Evolutionary conservation across 2,113 vertebrate species (phyloP), one percentile per base, ranked within the genome.

Genomic region (Catagonus wagneri): DNA sequence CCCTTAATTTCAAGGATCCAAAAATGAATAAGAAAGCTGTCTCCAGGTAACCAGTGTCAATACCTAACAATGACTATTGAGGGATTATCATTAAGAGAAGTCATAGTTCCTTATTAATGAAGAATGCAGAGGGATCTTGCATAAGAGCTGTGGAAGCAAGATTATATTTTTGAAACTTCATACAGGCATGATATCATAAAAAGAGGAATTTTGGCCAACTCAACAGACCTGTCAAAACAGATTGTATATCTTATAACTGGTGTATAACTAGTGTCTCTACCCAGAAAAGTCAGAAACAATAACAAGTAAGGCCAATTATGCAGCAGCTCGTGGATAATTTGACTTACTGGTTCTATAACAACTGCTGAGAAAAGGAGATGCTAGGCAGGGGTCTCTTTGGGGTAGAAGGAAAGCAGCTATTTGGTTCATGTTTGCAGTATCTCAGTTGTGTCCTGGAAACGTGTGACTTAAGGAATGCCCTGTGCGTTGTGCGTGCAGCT

Each of bases 401-500:
- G 54, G 61, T n/a, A 83, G 83, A 71, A 36, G 16, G 34, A 88
- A 94, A 95, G 39, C 34, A 83, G 83, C 7, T 14, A 2, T 65
- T 74, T 71, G 15, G 22, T 58, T 83, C 61, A 56, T 75, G 75
- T 95, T 71, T 56, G 19, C 9, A 61, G 7, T 93, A 81, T 95
- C 92, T 94, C n/a, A 34, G 60, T 66, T 66, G 56, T 66, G 44
- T 78, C 88, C 89, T 84, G 39, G 81, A 95, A 96, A 80, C 54
- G 34, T 86, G 68, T 93, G 69, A 71, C 56, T 81, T 72, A n/a
- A 86, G 87, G 68, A 86, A 96, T 93, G 83, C 52, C 74, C 80
- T 84, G 19, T 4, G 4, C 63, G 44, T 68, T 65, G 17, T 90
- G 32, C 80, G 22, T 88, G 34, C 12, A 66, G 7, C 25, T 87